phyloP scores from a whole-genome alignment of 2,113 vertebrate species.

The Ardeotis arabs region DNA sequence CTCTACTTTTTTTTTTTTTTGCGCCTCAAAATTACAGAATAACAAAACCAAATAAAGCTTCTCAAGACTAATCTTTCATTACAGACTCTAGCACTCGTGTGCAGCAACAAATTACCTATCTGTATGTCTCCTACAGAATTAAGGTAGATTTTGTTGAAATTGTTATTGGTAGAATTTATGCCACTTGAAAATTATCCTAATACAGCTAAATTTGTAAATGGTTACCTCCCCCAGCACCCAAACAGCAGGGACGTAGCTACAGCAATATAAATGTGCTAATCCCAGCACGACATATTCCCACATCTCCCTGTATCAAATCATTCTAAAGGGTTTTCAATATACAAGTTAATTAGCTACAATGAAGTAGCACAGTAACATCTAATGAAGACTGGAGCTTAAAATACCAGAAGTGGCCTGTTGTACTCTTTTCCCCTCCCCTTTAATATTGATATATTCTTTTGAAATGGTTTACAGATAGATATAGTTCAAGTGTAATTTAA shows the following conservation, averaged over 20 bases:
- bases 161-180: not conserved
- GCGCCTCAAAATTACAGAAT: not conserved
- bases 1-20: not conserved
- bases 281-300: conserved; percentile 55
- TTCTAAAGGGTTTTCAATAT: conserved; percentile 62
- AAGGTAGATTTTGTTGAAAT: not conserved
- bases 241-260: not conserved
- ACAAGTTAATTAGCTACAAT: conserved; percentile 64
- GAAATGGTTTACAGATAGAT: not conserved
- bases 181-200: not conserved
- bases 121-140: not conserved
- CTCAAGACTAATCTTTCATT: not conserved
- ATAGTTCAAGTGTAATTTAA: not conserved
- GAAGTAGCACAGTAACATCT: conserved; percentile 14
- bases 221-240: conserved; percentile 35
- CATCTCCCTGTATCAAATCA: conserved; percentile 45
- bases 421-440: not conserved
- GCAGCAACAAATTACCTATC: not conserved
- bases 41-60: not conserved
- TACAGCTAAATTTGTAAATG: conserved; percentile 23
- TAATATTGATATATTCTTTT: not conserved
- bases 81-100: not conserved
- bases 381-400: conserved; percentile 22
- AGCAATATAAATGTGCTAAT: conserved; percentile 49
- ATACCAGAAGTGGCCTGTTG: not conserved